These are phyloP conservation scores for Helleia helle DNA, from an alignment of 2,888 invertebrate genomes.

Conservation along the genomic window DNA sequence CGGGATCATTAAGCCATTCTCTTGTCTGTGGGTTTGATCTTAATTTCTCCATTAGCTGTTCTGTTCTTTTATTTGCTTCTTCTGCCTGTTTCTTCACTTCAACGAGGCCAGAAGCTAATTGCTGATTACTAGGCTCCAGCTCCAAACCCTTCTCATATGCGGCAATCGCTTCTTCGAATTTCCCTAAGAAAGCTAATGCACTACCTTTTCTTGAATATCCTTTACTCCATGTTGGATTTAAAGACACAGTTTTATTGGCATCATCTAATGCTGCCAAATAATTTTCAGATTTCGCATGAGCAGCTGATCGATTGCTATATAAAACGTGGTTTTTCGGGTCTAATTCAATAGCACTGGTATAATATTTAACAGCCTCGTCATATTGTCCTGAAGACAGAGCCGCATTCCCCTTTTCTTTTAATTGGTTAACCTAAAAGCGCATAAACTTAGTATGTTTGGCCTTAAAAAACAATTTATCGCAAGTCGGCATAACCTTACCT, in stretches of 20 bases:
- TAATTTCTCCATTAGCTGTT: slow-evolving; percentile 73
- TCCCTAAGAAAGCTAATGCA: slow-evolving; percentile 84
- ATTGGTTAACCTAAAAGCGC: slow-evolving; percentile 78
- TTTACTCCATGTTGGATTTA: slow-evolving; percentile 91
- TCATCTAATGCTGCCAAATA: slow-evolving; percentile 85
- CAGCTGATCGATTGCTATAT: slow-evolving; percentile 93
- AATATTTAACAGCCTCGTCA: slow-evolving; percentile 84
- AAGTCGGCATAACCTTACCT: slow-evolving; percentile 62
- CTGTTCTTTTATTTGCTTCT: slow-evolving; percentile 30
- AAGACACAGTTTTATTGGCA: slow-evolving; percentile 85
- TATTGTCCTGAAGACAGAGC: slow-evolving; percentile 85
- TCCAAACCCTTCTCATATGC: slow-evolving; percentile 82
- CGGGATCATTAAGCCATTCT: slow-evolving; percentile 82
- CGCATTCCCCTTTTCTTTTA: slow-evolving; percentile 91
- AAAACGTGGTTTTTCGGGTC: slow-evolving; percentile 90
- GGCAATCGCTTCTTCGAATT: slow-evolving; percentile 81
- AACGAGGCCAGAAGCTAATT: slow-evolving; percentile 78
- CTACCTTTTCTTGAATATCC: slow-evolving; percentile 93
- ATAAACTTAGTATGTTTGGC: slow-evolving; percentile 17
- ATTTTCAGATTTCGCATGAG: slow-evolving; percentile 86
- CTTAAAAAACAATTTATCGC: slow-evolving; percentile 21
- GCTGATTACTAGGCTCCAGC: slow-evolving; percentile 81
- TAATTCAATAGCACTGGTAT: slow-evolving; percentile 86
- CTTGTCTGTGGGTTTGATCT: slow-evolving; percentile 79
- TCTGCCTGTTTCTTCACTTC: slow-evolving; percentile 69